Percentiles rank a stretch among this genome's conserved stretches.
phyloP scores from a whole-genome alignment of 2,888 invertebrate species.

The Ecdyonurus torrentis region DNA sequence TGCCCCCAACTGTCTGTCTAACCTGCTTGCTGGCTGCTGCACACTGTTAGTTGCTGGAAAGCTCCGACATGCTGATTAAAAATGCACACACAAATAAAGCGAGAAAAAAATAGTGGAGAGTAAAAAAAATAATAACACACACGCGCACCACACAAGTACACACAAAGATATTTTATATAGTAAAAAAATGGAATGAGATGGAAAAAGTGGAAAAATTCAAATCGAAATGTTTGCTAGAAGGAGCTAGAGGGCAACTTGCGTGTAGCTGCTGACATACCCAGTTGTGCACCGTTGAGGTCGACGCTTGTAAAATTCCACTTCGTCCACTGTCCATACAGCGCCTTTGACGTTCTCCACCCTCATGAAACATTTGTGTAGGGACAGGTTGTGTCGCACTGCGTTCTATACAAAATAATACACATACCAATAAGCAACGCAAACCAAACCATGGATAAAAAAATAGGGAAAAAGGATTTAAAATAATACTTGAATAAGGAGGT shows the following conservation, averaged over 20 bases:
- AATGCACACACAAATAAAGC: constrained; percentile 1
- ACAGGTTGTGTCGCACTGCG: constrained; percentile 99
- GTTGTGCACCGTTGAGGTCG: constrained; percentile 74
- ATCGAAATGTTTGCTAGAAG: constrained; percentile 21
- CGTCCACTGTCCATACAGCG: constrained; percentile 99
- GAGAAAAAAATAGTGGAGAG: constrained; percentile 5
- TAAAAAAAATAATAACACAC: constrained; percentile 11
- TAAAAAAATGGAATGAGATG: constrained; percentile 10
- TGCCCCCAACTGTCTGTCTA: constrained; percentile 11
- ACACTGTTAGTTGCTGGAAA: background rate
- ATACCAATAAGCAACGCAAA: constrained; percentile 12
- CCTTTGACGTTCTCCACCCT: constrained; percentile 99
- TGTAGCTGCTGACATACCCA: constrained; percentile 32
- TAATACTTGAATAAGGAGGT: constrained; percentile 13
- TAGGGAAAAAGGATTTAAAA: background rate
- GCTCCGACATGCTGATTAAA: background rate
- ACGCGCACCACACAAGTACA: constrained; percentile 7
- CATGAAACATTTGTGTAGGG: constrained; percentile 99
- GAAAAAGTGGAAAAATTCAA: constrained; percentile 18
- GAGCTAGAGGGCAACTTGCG: constrained; percentile 16
- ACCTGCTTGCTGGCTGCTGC: constrained; percentile 2
- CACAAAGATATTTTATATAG: constrained; percentile 12
- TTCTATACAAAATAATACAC: constrained; percentile 66
- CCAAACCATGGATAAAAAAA: constrained; percentile 10
- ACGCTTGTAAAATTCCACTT: constrained; percentile 96